phyloP scores from a whole-genome alignment of 1,140 invertebrate genomes.

The Macrobrachium rosenbergii region DNA sequence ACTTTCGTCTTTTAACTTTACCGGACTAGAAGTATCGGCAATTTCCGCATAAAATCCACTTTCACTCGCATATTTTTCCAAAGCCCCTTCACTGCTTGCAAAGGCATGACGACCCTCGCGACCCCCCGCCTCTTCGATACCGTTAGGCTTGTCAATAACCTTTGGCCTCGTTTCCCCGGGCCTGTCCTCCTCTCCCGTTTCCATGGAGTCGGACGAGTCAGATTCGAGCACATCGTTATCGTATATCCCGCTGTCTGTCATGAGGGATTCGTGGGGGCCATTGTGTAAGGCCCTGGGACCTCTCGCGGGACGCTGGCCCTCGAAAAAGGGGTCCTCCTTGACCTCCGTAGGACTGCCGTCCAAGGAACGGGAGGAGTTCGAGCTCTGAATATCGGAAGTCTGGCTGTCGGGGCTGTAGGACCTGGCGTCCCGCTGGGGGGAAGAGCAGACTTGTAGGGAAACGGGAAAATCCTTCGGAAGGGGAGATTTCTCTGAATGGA shows the following conservation, averaged over 20 bases:
- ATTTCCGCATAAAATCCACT: no score
- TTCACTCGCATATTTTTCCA: no score
- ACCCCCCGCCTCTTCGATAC: no score
- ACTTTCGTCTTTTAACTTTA: not conserved
- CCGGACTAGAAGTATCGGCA: no score
- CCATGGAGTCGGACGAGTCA: constrained; percentile 48
- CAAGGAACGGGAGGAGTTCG: not conserved
- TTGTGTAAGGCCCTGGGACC: not conserved
- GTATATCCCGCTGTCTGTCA: constrained; percentile 53
- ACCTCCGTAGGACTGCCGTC: constrained; percentile 32
- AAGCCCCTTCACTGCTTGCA: no score
- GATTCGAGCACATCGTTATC: constrained; percentile 41
- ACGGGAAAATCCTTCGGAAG: no score
- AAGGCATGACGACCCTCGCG: no score
- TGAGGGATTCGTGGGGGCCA: constrained; percentile 25
- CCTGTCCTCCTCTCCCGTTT: constrained; percentile 10
- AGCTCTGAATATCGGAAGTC: constrained; percentile 9
- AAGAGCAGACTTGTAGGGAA: no score
- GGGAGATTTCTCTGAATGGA: no score
- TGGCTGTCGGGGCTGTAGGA: constrained; percentile 20
- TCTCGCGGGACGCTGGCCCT: not conserved
- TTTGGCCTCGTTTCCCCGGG: no score
- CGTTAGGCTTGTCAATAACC: no score
- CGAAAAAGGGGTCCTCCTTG: constrained; percentile 17
- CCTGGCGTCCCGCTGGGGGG: not conserved